phyloP scores from a whole-genome alignment of 2,113 vertebrate species.

The Himantopus leucocephalus region DNA sequence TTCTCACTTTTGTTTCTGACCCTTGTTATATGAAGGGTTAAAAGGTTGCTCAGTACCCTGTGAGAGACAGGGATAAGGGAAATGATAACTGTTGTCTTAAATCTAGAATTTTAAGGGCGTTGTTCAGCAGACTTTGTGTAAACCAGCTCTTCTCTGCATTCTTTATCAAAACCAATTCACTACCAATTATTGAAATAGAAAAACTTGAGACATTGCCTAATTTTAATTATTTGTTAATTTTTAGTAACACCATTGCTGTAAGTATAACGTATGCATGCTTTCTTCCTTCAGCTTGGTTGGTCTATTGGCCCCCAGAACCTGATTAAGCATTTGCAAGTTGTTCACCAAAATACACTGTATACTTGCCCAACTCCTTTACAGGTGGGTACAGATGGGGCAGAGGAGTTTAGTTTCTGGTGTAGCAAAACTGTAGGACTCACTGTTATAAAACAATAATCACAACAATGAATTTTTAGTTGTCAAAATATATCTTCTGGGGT shows the following conservation, averaged over 20 bases:
- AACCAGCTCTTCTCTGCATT: not conserved
- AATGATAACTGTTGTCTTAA: not conserved
- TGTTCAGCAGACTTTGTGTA: not conserved
- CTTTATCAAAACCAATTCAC: not conserved
- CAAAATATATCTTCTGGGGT: not conserved
- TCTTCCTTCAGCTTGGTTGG: slow-evolving; percentile 88
- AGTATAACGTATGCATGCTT: not conserved
- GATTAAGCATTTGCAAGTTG: slow-evolving; percentile 92
- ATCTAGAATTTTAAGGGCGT: not conserved
- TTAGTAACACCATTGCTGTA: not conserved
- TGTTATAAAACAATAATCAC: not conserved
- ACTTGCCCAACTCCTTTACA: slow-evolving; percentile 92
- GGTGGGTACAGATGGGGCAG: slow-evolving; percentile 63
- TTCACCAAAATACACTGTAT: slow-evolving; percentile 91
- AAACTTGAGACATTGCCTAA: not conserved
- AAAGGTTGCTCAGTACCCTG: not conserved
- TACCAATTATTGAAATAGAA: not conserved
- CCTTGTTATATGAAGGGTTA: not conserved
- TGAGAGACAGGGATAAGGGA: not conserved
- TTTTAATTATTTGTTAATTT: not conserved
- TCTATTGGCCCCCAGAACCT: slow-evolving; percentile 88
- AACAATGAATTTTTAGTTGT: not conserved
- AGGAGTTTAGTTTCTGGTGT: not conserved
- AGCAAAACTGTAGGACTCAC: not conserved
- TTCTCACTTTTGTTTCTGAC: not conserved